phyloP scores from a whole-genome alignment of 2,888 invertebrate species.

The Heliconius hortense region DNA sequence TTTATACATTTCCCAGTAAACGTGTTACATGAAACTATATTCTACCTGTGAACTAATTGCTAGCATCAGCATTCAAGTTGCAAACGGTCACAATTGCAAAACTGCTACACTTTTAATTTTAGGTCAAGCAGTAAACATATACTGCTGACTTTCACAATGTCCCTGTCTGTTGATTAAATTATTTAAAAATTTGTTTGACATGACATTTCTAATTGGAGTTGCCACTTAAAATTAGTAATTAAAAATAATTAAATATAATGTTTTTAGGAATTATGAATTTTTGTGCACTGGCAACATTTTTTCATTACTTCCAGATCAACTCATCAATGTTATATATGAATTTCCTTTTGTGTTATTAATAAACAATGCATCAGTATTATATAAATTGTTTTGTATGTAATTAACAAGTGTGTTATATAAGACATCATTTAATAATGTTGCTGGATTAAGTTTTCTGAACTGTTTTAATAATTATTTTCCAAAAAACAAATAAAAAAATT shows the following conservation, averaged over 20 bases:
- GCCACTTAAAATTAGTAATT: conserved; percentile 45
- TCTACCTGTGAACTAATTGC: conserved; percentile 40
- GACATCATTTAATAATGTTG: not conserved
- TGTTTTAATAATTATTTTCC: not conserved
- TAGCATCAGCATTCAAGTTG: conserved; percentile 41
- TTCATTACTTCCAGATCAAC: not conserved
- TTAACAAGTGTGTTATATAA: not conserved
- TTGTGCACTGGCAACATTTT: conserved; percentile 55
- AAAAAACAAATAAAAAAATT: not conserved
- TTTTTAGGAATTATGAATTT: conserved; percentile 26
- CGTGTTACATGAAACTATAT: conserved; percentile 28
- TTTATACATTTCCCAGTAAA: conserved; percentile 26
- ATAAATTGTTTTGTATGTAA: not conserved
- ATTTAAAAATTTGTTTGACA: conserved; percentile 29
- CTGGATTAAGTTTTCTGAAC: not conserved
- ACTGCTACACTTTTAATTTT: conserved; percentile 48
- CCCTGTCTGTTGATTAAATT: conserved; percentile 36
- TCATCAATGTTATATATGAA: not conserved
- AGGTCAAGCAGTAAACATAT: conserved; percentile 50
- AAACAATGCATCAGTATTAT: not conserved
- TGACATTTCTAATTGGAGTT: conserved; percentile 57
- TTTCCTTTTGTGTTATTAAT: not conserved
- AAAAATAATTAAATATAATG: not conserved
- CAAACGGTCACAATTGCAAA: conserved; percentile 31
- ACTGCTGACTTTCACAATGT: conserved; percentile 62